Evolutionary conservation across 2,797 vertebrate genomes (phyloP).

Genomic region (Hipposideros larvatus): DNA sequence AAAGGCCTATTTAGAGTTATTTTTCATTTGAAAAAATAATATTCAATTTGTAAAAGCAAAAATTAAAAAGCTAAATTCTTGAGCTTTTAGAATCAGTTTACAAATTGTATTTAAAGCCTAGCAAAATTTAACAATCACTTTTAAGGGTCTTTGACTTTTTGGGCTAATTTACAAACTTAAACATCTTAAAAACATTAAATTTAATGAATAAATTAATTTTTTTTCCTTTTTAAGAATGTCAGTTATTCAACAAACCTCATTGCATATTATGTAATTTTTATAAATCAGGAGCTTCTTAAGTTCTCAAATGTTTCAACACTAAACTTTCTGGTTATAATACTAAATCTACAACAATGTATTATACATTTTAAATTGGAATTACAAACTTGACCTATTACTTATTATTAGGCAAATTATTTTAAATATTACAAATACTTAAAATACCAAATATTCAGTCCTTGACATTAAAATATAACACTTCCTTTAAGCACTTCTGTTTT

Average conservation of each 20-base stretch:
- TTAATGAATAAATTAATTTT: neutral
- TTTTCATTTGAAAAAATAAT: neutral
- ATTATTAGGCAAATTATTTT: neutral
- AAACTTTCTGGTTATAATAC: slow-evolving; percentile 20
- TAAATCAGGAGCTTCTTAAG: neutral
- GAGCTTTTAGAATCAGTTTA: slow-evolving; percentile 30
- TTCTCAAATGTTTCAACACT: neutral
- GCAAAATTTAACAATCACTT: slow-evolving; percentile 31
- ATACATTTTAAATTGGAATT: neutral
- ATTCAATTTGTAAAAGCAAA: neutral
- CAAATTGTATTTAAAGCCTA: neutral
- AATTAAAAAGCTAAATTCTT: neutral
- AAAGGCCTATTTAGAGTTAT: neutral
- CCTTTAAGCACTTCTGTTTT: neutral
- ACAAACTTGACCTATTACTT: neutral
- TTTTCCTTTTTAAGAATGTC: neutral
- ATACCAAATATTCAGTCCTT: neutral
- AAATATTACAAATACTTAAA: neutral
- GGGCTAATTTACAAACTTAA: neutral
- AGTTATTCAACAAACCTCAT: neutral
- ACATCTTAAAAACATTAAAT: neutral
- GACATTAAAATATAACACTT: slow-evolving; percentile 14
- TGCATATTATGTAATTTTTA: neutral
- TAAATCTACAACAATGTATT: neutral
- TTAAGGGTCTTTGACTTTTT: neutral